Evolutionary conservation across 2,797 vertebrate species (phyloP), one percentile per base, ranked within the genome.

Genomic region (Sebastes nivosus): DNA sequence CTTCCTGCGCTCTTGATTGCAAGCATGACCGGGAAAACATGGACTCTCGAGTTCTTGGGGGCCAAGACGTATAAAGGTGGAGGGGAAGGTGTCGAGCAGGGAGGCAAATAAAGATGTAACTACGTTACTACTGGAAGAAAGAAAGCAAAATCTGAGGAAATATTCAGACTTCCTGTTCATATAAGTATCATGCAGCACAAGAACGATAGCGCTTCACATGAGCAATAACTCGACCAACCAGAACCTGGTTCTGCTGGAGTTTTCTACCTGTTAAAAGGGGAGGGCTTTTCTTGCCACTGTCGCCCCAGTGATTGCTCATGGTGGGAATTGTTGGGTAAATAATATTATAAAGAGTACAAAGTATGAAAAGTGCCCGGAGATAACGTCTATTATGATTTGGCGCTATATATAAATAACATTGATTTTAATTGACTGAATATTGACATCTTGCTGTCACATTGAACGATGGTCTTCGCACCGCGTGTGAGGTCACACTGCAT

Each of bases 401-500:
- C 4, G n/a, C 13, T 3, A 27, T 13, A 34, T 63, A 2, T n/a
- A 59, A 59, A 29, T 29, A 18, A 18, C 9, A 32, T 32, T 18
- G 16, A 66, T 3, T 24, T 14, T 2, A 64, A 38, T 8, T 24
- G 61, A 54, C 67, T 30, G 5, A 63, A 74, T 61, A 81, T 69
- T 29, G 70, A 67, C 70, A 68, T 65, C 42, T 67, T 24, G 25
- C 22, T 50, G 5, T 67, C 30, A 16, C 50, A 64, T 27, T 75
- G 71, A 68, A 68, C 61, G 12, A 20, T 25, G 30, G 38, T 20
- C 50, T 18, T 57, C 29, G 72, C 24, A 55, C 7, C 3, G 27
- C n/a, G 6, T 42, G 52, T 10, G 55, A 75, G 77, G 60, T 65
- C 69, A 52, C 24, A 6, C n/a, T 65, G 71, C 32, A 38, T 86